Evolutionary conservation across 2,888 invertebrate species (phyloP).

Genomic region (Tricholauxania praeusta): DNA sequence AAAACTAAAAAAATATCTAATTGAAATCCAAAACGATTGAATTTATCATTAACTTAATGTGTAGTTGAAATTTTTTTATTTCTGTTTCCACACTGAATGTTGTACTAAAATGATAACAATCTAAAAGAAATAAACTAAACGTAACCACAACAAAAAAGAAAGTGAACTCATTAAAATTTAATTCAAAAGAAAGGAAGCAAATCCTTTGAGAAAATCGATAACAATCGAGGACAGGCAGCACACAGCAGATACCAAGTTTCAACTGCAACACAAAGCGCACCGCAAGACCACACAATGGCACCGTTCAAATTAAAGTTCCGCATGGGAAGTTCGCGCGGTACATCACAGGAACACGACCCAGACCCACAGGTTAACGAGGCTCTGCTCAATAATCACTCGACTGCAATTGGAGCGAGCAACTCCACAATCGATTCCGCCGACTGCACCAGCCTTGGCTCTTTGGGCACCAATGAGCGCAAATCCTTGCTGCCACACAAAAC

Average conservation of each 20-base stretch:
- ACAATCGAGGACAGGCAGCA: not conserved
- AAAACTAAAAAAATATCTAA: not conserved
- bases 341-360: slow-evolving; percentile 67
- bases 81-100: too few species aligned
- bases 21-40: not conserved
- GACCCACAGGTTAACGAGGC: slow-evolving; percentile 67
- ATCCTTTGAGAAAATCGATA: not conserved
- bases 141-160: not conserved
- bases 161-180: slow-evolving; percentile 9
- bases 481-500: slow-evolving; percentile 58
- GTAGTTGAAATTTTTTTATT: not conserved
- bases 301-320: slow-evolving; percentile 69
- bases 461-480: slow-evolving; percentile 62
- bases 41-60: not conserved
- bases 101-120: too few species aligned
- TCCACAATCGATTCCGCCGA: slow-evolving; percentile 67
- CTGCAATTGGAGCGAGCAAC: slow-evolving; percentile 63
- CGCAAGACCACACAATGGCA: slow-evolving; percentile 56
- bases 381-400: slow-evolving; percentile 58
- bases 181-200: slow-evolving; percentile 3
- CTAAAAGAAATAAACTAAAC: not conserved
- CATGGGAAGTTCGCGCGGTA: slow-evolving; percentile 67
- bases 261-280: slow-evolving; percentile 1
- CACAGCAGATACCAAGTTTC: not conserved
- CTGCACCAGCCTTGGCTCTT: slow-evolving; percentile 64